Conservation (phyloP, 2,888 invertebrate genomes). For the Atrina japonica region DNA sequence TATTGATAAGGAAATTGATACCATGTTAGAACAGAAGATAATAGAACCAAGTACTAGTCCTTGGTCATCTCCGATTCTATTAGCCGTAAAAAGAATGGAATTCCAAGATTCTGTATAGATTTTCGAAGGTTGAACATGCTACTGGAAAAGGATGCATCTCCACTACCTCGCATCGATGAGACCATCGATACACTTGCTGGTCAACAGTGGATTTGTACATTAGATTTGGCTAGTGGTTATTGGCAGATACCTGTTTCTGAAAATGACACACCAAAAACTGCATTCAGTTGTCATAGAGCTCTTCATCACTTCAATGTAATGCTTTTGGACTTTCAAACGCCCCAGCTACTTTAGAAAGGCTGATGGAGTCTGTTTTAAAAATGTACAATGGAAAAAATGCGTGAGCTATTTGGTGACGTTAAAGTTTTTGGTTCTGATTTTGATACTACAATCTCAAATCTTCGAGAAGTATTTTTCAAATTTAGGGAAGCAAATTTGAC, state of each 20-base stretch:
- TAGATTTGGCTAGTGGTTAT: conserved; percentile 6
- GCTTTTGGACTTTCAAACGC: conserved; percentile 7
- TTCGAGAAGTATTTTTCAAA: background rate
- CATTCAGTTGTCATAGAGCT: conserved; percentile 5
- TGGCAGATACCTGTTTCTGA: conserved; percentile 6
- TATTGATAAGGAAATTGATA: conserved; percentile 10
- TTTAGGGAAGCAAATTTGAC: conserved; percentile 14
- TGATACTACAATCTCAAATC: background rate
- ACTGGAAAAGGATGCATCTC: background rate
- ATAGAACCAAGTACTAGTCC: background rate
- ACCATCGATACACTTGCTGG: conserved; percentile 8
- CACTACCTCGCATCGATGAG: conserved; percentile 11
- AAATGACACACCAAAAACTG: conserved; percentile 1
- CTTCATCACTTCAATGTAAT: conserved; percentile 3
- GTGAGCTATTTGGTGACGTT: conserved; percentile 56
- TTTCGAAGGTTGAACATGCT: conserved; percentile 4
- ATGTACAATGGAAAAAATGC: conserved; percentile 18
- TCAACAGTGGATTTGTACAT: background rate
- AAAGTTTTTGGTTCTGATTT: conserved; percentile 19
- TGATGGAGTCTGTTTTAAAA: background rate
- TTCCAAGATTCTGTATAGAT: conserved; percentile 2
- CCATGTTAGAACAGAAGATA: background rate
- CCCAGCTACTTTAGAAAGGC: conserved; percentile 6
- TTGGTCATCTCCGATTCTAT: background rate
- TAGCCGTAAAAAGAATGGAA: conserved; percentile 3